phyloP scores from a whole-genome alignment of 2,113 vertebrate genomes.

The Cromileptes altivelis region DNA sequence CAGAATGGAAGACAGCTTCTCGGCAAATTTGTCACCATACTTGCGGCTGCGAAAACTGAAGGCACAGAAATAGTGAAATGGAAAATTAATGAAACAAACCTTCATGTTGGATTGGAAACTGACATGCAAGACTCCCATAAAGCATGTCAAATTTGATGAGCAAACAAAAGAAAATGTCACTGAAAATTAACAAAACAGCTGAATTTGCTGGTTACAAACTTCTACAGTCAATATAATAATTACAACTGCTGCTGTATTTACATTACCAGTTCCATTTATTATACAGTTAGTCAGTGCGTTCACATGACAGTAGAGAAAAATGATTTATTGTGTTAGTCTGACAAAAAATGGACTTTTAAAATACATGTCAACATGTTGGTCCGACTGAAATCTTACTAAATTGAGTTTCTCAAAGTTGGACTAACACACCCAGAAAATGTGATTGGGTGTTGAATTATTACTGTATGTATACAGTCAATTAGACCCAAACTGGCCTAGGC shows the following conservation, averaged over 20 bases:
- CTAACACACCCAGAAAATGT: no score
- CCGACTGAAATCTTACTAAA: no score
- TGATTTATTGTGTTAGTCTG: no score
- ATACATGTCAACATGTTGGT: no score
- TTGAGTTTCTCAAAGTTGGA: no score
- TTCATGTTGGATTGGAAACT: neutral
- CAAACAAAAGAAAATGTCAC: neutral
- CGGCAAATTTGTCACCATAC: conserved; percentile 88
- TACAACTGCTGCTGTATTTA: neutral
- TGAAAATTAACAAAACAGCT: neutral
- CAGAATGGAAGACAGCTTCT: conserved; percentile 86
- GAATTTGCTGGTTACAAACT: neutral
- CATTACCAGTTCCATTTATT: neutral
- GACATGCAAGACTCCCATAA: neutral
- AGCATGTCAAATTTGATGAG: neutral
- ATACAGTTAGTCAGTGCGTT: neutral
- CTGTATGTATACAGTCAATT: no score
- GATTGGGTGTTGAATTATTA: no score
- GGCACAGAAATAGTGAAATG: conserved; percentile 16
- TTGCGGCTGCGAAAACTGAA: conserved; percentile 91
- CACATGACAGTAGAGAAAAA: no score
- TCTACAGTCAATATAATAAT: neutral
- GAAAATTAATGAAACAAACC: neutral
- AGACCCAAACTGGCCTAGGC: no score
- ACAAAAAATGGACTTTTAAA: no score